Percentiles rank a stretch among this genome's conserved stretches.
phyloP scores from a whole-genome alignment of 1,140 invertebrate species.

The Procambarus clarkii region DNA sequence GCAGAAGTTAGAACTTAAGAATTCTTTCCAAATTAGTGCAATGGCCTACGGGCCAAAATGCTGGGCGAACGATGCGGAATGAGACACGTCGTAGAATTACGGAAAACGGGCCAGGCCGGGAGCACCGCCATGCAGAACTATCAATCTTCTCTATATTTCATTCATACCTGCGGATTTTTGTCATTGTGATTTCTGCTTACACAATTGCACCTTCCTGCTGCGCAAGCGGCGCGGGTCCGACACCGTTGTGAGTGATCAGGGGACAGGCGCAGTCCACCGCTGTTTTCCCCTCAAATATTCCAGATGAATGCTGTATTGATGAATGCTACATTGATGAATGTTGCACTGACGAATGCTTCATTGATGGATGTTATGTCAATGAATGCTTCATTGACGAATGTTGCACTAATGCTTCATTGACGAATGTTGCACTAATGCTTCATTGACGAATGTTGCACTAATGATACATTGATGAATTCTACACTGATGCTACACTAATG shows the following conservation, averaged over 20 bases:
- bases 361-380: too few species aligned
- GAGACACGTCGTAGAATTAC: background rate
- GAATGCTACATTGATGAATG: too few species aligned
- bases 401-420: too few species aligned
- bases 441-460: too few species aligned
- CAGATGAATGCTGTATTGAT: background rate
- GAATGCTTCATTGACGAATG: too few species aligned
- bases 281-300: background rate
- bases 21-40: background rate
- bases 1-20: background rate
- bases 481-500: too few species aligned
- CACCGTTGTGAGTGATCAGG: constrained; percentile 5
- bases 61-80: background rate
- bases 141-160: constrained; percentile 64
- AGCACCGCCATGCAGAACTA: constrained; percentile 44
- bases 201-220: constrained; percentile 40
- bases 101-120: background rate
- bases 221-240: constrained; percentile 1
- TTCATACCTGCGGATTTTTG: constrained; percentile 61
- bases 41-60: too few species aligned
- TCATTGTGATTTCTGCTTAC: constrained; percentile 47
- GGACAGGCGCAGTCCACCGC: background rate
- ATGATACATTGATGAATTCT: too few species aligned
- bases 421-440: too few species aligned
- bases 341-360: too few species aligned